Percentiles rank a stretch among this genome's conserved stretches.
Conservation (phyloP, 2,113 vertebrate species). For the Microtus ochrogaster region DNA sequence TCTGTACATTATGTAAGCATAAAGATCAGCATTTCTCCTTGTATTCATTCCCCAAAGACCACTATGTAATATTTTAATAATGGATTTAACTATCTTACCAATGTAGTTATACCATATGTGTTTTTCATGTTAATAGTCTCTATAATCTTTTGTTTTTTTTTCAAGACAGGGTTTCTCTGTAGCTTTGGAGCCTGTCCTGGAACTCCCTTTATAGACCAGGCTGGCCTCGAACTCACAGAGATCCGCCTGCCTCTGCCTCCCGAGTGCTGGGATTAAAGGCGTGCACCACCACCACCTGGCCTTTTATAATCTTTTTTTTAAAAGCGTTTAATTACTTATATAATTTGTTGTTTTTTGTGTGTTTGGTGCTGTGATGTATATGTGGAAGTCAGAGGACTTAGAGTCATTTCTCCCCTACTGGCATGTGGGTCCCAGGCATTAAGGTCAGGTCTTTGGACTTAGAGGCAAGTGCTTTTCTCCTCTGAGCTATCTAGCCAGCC, state of each 20-base stretch:
- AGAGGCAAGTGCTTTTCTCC: neutral
- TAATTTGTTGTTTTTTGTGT: neutral
- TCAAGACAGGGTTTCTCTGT: too few relatives aligned
- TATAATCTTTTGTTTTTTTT: too few relatives aligned
- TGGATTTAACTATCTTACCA: neutral
- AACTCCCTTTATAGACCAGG: too few relatives aligned
- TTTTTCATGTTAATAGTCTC: conserved; percentile 1
- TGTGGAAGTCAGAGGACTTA: neutral
- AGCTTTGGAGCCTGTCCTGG: too few relatives aligned
- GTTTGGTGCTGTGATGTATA: neutral
- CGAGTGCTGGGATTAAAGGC: too few relatives aligned
- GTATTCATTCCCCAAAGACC: conserved; percentile 39
- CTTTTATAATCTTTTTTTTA: too few relatives aligned
- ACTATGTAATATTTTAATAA: neutral
- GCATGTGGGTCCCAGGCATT: neutral
- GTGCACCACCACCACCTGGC: too few relatives aligned
- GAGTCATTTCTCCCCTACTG: too few relatives aligned
- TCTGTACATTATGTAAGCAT: neutral
- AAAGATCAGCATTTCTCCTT: neutral
- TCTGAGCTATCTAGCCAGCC: neutral
- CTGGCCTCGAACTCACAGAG: too few relatives aligned
- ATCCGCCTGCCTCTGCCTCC: too few relatives aligned
- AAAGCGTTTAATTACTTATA: neutral
- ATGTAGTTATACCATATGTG: neutral
- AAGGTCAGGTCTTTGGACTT: neutral